Percentiles rank a stretch among this genome's conserved stretches.
Evolutionary conservation across 2,888 invertebrate genomes (phyloP).

Genomic region (Plusia festucae): DNA sequence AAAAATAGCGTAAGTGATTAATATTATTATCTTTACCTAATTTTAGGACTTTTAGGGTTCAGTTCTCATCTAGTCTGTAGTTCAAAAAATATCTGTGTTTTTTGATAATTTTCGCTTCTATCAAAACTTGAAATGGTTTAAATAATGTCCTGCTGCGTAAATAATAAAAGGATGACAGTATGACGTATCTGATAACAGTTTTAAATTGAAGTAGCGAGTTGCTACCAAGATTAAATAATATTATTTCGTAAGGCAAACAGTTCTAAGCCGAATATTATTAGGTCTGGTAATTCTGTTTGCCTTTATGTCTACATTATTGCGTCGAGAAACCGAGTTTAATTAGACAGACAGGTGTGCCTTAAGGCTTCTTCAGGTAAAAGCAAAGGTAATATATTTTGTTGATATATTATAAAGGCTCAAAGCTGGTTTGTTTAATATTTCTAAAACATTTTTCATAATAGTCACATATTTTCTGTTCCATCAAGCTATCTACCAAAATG

Average conservation of each 20-base stretch:
- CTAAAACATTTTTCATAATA: too few relatives aligned
- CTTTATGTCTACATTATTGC: neutral
- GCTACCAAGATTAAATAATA: neutral
- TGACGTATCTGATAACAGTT: too few relatives aligned
- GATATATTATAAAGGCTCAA: neutral
- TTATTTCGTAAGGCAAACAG: neutral
- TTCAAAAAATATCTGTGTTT: too few relatives aligned
- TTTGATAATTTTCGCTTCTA: neutral
- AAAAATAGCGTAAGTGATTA: slow-evolving; percentile 21
- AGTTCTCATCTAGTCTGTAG: too few relatives aligned
- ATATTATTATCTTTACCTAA: too few relatives aligned
- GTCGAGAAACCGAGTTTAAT: neutral
- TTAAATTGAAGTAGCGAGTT: too few relatives aligned
- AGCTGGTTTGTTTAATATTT: neutral
- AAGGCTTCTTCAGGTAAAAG: neutral
- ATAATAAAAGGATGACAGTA: too few relatives aligned
- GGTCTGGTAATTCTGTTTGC: neutral
- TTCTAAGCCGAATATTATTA: neutral
- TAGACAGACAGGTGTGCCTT: neutral
- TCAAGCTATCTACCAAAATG: too few relatives aligned
- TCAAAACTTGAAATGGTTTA: too few relatives aligned
- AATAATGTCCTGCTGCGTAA: too few relatives aligned
- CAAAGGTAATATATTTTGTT: neutral
- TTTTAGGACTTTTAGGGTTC: too few relatives aligned
- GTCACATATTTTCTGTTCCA: too few relatives aligned